Percentiles rank a stretch among this genome's conserved stretches.
Conservation (phyloP, 2,113 vertebrate genomes). For the Candoia aspera region DNA sequence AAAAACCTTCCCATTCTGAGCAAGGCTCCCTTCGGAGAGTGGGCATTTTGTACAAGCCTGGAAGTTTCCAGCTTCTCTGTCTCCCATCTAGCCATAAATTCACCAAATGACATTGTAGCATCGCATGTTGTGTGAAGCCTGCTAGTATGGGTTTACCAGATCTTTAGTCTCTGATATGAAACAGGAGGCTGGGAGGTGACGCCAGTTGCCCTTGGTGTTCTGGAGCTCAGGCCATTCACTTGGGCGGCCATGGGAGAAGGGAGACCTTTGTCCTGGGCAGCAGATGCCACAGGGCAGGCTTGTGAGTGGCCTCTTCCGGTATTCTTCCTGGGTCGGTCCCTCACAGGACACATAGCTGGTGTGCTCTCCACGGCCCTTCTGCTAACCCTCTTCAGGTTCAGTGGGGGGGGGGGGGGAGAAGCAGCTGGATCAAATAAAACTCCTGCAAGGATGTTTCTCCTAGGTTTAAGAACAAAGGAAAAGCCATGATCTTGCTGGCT, state of each 20-base stretch:
- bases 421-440: background rate
- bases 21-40: too few relatives aligned
- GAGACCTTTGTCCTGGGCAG: background rate
- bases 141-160: background rate
- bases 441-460: background rate
- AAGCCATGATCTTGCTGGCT: background rate
- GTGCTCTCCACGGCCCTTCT: background rate
- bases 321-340: background rate
- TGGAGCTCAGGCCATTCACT: background rate
- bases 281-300: background rate
- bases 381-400: background rate
- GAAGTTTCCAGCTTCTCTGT: background rate
- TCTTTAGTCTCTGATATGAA: background rate
- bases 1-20: background rate
- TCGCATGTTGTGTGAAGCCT: background rate
- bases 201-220: background rate
- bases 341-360: background rate
- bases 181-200: background rate
- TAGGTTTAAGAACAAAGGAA: background rate
- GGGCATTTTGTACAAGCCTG: background rate
- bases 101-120: background rate
- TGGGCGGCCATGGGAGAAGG: background rate
- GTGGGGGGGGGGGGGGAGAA: rapidly evolving
- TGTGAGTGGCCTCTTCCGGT: background rate
- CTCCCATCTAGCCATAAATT: background rate